Evolutionary conservation across 2,797 vertebrate species (phyloP), one percentile per base, ranked within the genome.

Genomic region (Chromobotia macracanthus): DNA sequence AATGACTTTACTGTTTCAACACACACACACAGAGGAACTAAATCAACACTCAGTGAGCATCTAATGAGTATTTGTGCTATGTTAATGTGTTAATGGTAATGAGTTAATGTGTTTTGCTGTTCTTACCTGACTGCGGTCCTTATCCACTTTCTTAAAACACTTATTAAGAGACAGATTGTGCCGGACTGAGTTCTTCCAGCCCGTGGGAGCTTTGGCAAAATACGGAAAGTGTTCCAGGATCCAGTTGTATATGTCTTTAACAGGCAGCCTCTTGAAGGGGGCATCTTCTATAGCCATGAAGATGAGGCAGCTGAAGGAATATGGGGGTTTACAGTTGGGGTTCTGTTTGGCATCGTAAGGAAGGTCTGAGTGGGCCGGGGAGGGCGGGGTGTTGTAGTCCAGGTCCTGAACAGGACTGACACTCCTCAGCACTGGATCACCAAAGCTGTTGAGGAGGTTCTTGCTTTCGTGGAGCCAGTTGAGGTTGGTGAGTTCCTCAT

Each of bases 181-280:
- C n/a, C n/a, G n/a, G n/a, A n/a, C n/a, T n/a, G n/a, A n/a, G n/a
- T n/a, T n/a, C n/a, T n/a, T n/a, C n/a, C n/a, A n/a, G n/a, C n/a
- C n/a, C n/a, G n/a, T n/a, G n/a, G n/a, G n/a, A n/a, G n/a, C n/a
- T n/a, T n/a, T n/a, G n/a, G n/a, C n/a, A n/a, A n/a, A n/a, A n/a
- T n/a, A n/a, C n/a, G n/a, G n/a, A n/a, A n/a, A n/a, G n/a, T n/a
- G n/a, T n/a, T n/a, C n/a, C n/a, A 96, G 92, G 89, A 96, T 96
- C 95, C 95, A 96, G 91, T 95, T 95, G 92, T 96, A 96, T 87
- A 96, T 96, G 89, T 96, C 95, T 93, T 96, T 96, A 50, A 96
- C 95, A 0, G 95, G 95, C 80, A 96, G 92, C 86, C 95, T 92
- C 93, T 96, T 96, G 87, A 91, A 92, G 48, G 95, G 95, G 2